Conservation (phyloP, 2,113 vertebrate genomes). For the Bos taurus region DNA sequence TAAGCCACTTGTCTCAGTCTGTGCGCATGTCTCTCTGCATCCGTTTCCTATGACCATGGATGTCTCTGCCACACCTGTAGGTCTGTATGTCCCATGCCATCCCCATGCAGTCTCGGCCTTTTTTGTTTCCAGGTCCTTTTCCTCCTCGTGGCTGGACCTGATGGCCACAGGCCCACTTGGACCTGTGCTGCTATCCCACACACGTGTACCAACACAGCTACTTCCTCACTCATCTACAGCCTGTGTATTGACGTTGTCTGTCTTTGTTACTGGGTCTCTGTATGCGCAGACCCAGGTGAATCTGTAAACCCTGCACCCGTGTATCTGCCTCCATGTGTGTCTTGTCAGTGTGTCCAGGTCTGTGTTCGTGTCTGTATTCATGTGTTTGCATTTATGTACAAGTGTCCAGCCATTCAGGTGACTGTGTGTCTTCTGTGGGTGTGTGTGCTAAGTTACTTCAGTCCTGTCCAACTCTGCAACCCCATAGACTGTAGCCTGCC, state of each 20-base stretch:
- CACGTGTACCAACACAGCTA: fast-evolving
- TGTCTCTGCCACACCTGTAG: not conserved
- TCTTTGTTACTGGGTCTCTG: not conserved
- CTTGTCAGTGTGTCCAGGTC: not conserved
- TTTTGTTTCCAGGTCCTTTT: fast-evolving
- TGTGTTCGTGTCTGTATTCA: not conserved
- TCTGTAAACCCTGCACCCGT: fast-evolving
- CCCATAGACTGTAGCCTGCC: not conserved
- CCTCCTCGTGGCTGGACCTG: not conserved
- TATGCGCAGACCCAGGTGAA: fast-evolving
- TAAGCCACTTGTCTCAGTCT: fast-evolving
- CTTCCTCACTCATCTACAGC: fast-evolving
- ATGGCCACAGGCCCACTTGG: not conserved
- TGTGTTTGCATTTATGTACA: fast-evolving
- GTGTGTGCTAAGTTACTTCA: not conserved
- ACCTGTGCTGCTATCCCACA: not conserved
- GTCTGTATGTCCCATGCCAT: fast-evolving
- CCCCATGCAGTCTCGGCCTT: not conserved
- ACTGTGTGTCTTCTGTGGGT: not conserved
- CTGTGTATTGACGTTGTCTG: fast-evolving
- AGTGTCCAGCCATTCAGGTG: fast-evolving
- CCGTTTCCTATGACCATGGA: fast-evolving
- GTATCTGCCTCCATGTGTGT: fast-evolving
- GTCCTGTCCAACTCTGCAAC: not conserved
- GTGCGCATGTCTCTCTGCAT: not conserved